Percentiles rank a stretch among this genome's conserved stretches.
Evolutionary conservation across 2,888 invertebrate species (phyloP).

Genomic region (Ectemnius continuus): DNA sequence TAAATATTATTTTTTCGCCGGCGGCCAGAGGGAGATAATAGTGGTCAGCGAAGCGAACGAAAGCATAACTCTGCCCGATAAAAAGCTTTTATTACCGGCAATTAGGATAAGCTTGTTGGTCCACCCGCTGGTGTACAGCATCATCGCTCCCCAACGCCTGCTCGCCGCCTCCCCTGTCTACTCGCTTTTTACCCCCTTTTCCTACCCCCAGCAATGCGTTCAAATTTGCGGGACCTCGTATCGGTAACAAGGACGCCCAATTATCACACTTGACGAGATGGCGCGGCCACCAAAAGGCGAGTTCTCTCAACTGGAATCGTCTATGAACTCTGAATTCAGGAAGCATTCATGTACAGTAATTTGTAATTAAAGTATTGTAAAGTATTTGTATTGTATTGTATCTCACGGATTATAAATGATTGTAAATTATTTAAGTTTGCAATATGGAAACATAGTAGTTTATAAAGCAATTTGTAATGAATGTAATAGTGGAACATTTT

Average conservation of each 20-base stretch:
- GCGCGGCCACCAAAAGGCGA: too few relatives aligned
- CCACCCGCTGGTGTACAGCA: constrained; percentile 12
- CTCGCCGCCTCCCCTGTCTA: constrained; percentile 16
- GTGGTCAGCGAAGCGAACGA: constrained; percentile 58
- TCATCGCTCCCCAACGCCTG: background rate
- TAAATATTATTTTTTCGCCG: constrained; percentile 64
- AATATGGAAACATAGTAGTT: too few relatives aligned
- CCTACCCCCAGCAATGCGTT: constrained; percentile 18
- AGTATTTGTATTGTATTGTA: too few relatives aligned
- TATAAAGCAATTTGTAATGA: too few relatives aligned
- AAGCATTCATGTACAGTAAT: too few relatives aligned
- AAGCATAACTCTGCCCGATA: constrained; percentile 67
- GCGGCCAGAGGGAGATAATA: constrained; percentile 59
- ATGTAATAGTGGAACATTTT: too few relatives aligned
- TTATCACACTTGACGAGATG: too few relatives aligned
- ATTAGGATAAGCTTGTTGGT: constrained; percentile 72
- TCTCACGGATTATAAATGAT: too few relatives aligned
- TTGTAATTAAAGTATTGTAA: too few relatives aligned
- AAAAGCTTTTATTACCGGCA: constrained; percentile 75
- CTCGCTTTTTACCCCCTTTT: constrained; percentile 32
- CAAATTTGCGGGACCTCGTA: constrained; percentile 1
- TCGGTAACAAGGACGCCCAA: background rate
- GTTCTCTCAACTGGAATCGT: too few relatives aligned
- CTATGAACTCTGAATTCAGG: too few relatives aligned
- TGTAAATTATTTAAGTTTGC: too few relatives aligned